A percentile compares a stretch with the other conserved stretches of the same genome.
phyloP scores from a whole-genome alignment of 2,888 invertebrate species.

The Caenorhabditis sp. region DNA sequence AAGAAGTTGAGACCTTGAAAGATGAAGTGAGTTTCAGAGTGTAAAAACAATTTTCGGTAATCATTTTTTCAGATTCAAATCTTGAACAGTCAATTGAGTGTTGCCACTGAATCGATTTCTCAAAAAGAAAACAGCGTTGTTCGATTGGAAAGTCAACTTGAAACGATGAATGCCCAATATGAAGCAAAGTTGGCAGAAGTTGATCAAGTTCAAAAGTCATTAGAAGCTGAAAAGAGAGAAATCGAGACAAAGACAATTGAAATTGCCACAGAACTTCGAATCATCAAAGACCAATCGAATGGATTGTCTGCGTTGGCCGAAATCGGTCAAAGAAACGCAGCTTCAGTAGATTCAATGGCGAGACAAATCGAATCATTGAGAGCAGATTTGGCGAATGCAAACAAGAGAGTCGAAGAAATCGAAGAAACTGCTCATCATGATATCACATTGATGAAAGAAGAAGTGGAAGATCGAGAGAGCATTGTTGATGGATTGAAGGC shows the following conservation, averaged over 20 bases:
- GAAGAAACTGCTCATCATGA: slow-evolving; percentile 31
- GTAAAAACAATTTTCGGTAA: background rate
- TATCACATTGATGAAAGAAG: slow-evolving; percentile 31
- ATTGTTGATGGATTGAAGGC: background rate
- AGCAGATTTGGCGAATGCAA: slow-evolving; percentile 78
- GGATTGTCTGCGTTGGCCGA: background rate
- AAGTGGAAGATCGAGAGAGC: slow-evolving; percentile 12
- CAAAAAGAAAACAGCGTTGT: background rate
- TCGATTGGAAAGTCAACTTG: background rate
- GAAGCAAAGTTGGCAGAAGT: background rate
- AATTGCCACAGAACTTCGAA: background rate
- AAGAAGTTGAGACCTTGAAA: too few relatives aligned
- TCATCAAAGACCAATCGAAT: background rate
- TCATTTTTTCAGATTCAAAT: background rate
- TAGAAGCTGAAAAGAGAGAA: background rate
- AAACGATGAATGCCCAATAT: background rate
- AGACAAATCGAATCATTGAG: background rate
- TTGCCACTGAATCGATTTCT: background rate
- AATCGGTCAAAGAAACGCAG: background rate
- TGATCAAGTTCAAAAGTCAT: background rate
- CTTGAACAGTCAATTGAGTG: background rate
- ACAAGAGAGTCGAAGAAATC: slow-evolving; percentile 6
- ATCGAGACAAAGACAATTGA: background rate
- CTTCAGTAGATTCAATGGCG: background rate
- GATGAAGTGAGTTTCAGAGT: too few relatives aligned